A percentile compares a stretch with the other conserved stretches of the same genome.
These are phyloP conservation scores for Nycticebus coucang DNA, from an alignment of 2,113 vertebrate genomes.

Conservation along the genomic window DNA sequence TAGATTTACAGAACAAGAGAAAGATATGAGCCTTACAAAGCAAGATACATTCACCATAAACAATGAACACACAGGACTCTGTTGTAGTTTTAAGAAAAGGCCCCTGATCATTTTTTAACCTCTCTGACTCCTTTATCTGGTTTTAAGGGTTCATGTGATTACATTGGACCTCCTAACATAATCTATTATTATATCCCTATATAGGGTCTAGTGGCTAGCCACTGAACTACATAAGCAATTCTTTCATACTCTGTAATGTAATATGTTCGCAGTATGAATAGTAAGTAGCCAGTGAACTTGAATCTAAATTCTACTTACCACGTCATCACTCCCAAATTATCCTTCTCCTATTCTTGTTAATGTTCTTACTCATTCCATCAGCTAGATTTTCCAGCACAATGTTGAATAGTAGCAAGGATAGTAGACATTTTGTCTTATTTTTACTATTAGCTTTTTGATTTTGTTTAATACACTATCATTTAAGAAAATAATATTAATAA, in stretches of 20 bases:
- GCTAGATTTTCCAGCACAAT: not conserved
- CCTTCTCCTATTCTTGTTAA: not conserved
- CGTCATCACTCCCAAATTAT: too few species aligned
- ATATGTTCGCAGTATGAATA: not conserved
- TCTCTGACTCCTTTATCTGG: not conserved
- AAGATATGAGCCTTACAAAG: too few species aligned
- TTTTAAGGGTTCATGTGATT: not conserved
- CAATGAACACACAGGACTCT: too few species aligned
- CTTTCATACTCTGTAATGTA: not conserved
- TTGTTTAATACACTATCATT: not conserved
- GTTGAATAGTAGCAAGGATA: not conserved
- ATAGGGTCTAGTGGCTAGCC: not conserved
- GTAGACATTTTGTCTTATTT: not conserved
- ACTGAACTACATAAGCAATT: not conserved
- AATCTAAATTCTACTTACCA: not conserved
- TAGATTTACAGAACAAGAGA: too few species aligned
- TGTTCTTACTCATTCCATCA: not conserved
- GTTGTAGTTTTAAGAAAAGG: too few species aligned
- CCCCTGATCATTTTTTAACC: not conserved
- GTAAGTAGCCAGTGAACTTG: not conserved
- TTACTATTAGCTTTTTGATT: not conserved
- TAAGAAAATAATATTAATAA: not conserved
- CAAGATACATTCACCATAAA: too few species aligned
- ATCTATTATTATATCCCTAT: not conserved
- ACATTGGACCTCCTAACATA: not conserved